Conservation (phyloP, 2,888 invertebrate species). For the Napeogenes inachia region DNA sequence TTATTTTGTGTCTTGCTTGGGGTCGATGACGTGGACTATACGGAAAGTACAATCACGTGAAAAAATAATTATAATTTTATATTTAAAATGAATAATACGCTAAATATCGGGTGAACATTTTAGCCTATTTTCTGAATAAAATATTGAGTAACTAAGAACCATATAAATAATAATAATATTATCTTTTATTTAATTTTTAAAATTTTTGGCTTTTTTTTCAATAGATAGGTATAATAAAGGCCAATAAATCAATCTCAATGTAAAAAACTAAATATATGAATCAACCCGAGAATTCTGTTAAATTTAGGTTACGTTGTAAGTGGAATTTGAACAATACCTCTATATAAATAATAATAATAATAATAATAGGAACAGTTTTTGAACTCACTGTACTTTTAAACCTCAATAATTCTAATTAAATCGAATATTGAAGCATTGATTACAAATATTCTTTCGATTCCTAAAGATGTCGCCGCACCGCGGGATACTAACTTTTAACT, state of each 20-base stretch:
- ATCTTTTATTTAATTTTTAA: conserved; percentile 2
- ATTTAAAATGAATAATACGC: not conserved
- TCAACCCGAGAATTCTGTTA: too few species aligned
- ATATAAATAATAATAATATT: not conserved
- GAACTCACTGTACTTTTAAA: conserved; percentile 45
- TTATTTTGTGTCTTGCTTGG: conserved; percentile 47
- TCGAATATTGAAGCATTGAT: conserved; percentile 72
- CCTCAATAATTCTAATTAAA: conserved; percentile 71
- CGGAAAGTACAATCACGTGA: not conserved
- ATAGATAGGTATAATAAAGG: too few species aligned
- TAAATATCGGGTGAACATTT: too few species aligned
- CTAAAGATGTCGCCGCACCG: conserved; percentile 59
- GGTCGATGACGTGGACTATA: conserved; percentile 43
- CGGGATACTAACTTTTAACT: conserved; percentile 41
- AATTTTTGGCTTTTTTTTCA: too few species aligned
- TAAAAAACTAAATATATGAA: too few species aligned
- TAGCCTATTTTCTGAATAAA: too few species aligned
- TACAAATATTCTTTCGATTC: conserved; percentile 53
- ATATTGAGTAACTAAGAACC: too few species aligned
- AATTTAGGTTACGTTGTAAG: too few species aligned
- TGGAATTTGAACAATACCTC: too few species aligned
- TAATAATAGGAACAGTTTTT: conserved; percentile 16
- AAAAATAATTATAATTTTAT: not conserved
- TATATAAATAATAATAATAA: too few species aligned
- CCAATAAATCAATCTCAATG: too few species aligned